Base-by-base conservation (phyloP, 2,797 vertebrate genomes). In the Tragopan temminckii region DNA sequence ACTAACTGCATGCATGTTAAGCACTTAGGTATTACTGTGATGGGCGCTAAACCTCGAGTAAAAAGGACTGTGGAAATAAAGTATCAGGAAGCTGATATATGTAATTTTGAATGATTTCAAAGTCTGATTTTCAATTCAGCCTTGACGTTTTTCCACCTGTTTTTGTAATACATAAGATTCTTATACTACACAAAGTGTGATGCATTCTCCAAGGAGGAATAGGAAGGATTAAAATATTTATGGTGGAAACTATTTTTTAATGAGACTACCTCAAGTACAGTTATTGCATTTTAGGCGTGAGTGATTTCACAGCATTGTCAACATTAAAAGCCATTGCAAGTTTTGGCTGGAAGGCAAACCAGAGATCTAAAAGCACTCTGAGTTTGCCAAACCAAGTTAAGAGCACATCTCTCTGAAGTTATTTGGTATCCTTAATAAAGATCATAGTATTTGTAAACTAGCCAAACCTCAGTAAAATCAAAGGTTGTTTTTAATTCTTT, bases 311-410 rank as follows among this genome's bases (percentile, higher is more conserved):
- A 94, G 86, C 77, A 91, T 42, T 94, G 92, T 94, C 95, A 95
- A 79, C 72, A 36, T 62, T 93, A 85, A 95, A 96, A 94, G 52
- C 80, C 80, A 80, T 81, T 85, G 92, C 5, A 1, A 92, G 83
- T 85, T 90, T 94, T 91, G 87, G 86, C 94, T 94, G 89, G 79
- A 93, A 96, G 92, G 94, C 87, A 95, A 96, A 94, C 81, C 90
- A 83, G 79, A 91, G 87, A 90, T 95, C 89, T 96, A 31, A 95
- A 93, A 92, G 90, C 83, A 83, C 75, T 91, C 91, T 40, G 31
- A 7, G 86, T 97, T 90, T 92, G 96, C 97, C 96, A 97, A 96
- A 87, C 94, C 96, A 95, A 95, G 96, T 96, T 95, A 97, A 95
- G 78, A 85, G 78, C 95, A 77, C 92, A 94, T 92, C 93, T 64